Percentiles rank a stretch among this genome's conserved stretches.
These are phyloP conservation scores for Acrocera orbiculus DNA, from an alignment of 2,888 invertebrate species.

Conservation along the genomic window DNA sequence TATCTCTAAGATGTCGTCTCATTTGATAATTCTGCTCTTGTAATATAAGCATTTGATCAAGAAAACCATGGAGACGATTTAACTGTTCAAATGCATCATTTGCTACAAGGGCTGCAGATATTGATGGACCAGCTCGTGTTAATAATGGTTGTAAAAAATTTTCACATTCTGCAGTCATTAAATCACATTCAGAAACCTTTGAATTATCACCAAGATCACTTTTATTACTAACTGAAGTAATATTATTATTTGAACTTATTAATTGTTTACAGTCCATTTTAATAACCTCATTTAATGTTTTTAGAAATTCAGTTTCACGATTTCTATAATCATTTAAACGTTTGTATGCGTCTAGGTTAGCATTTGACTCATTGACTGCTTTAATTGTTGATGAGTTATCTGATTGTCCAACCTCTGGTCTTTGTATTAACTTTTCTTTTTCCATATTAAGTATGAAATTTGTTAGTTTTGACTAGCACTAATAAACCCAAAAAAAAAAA, in stretches of 20 bases:
- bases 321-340: conserved; percentile 19
- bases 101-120: conserved; percentile 39
- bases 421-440: too few relatives aligned
- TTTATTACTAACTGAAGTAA: neutral
- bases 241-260: conserved; percentile 7
- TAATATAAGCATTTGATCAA: conserved; percentile 57
- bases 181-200: conserved; percentile 17
- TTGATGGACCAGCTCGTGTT: conserved; percentile 36
- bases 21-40: conserved; percentile 53
- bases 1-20: conserved; percentile 48
- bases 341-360: conserved; percentile 17
- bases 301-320: conserved; percentile 19
- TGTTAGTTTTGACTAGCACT: too few relatives aligned
- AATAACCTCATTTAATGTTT: conserved; percentile 19
- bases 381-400: too few relatives aligned
- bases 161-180: conserved; percentile 23
- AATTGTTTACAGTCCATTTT: conserved; percentile 14
- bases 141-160: conserved; percentile 31
- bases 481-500: too few relatives aligned
- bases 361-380: too few relatives aligned
- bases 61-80: conserved; percentile 55
- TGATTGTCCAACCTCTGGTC: neutral
- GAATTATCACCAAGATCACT: neutral
- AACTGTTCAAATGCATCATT: conserved; percentile 59
- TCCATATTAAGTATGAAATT: too few relatives aligned